phyloP scores from a whole-genome alignment of 1,140 invertebrate species.

The Drosophila obscura region DNA sequence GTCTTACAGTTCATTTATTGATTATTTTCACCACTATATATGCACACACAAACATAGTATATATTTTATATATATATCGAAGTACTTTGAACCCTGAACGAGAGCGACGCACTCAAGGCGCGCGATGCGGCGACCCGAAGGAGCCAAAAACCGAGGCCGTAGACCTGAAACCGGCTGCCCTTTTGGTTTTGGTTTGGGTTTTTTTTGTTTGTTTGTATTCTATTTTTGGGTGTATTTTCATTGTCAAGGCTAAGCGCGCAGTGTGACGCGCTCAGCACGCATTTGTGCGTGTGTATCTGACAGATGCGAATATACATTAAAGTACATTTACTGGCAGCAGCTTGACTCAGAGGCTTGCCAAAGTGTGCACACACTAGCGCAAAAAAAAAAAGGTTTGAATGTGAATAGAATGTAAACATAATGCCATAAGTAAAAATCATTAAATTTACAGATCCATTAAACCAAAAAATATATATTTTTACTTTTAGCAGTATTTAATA shows the following conservation, averaged over 20 bases:
- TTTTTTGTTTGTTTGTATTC: neutral
- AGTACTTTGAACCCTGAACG: conserved; percentile 35
- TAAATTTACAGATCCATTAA: no score
- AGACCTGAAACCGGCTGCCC: conserved; percentile 48
- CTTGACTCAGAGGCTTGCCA: neutral
- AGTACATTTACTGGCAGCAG: neutral
- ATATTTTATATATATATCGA: conserved; percentile 1
- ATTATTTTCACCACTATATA: conserved; percentile 33
- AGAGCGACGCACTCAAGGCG: conserved; percentile 35
- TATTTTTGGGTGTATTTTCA: conserved; percentile 41
- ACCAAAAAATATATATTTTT: no score
- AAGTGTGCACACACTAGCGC: no score
- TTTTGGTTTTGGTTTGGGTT: conserved; percentile 9
- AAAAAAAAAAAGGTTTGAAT: no score
- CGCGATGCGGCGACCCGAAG: neutral
- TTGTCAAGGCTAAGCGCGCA: conserved; percentile 57
- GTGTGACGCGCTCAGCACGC: conserved; percentile 34
- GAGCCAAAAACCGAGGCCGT: conserved; percentile 28
- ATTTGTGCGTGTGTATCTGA: conserved; percentile 47
- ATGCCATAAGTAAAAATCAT: no score
- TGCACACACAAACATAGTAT: neutral
- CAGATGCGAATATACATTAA: conserved; percentile 15
- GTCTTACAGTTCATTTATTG: conserved; percentile 34
- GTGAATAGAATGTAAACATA: no score
- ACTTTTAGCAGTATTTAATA: no score